Evolutionary conservation across 2,888 invertebrate species (phyloP), one percentile per base, ranked within the genome.

Genomic region (Listrodromus nycthemerus): DNA sequence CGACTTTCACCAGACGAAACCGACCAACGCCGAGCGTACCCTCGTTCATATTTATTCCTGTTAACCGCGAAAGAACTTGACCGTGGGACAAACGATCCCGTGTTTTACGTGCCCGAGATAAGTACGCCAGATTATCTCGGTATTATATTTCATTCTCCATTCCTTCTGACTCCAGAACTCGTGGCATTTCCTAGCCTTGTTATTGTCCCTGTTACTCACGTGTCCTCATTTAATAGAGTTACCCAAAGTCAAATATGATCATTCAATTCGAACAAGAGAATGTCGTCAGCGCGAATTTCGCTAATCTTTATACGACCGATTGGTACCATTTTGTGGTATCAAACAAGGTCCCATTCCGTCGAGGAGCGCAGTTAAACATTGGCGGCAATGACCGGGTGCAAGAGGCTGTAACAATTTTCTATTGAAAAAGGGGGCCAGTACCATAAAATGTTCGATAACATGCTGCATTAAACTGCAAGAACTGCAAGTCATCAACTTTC

Each of bases 11-110:
- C 83, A 45, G 30, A 52, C 69, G 58, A 48, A 77, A 74, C 65
- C 21, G 19, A 73, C 71, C 80, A 67, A 67, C 61, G 48, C 41
- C 50, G 27, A 58, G 65, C 73, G 67, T 37, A 61, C 30, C 30
- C 63, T 82, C 67, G 63, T 70, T 67, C 45, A 52, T n/a, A 71
- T 79, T 76, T 67, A 69, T 76, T 79, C 50, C 27, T 16, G 78
- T 63, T 71, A 83, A 80, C 83, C 83, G 73, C 83, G 73, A 83
- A 83, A 77, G 33, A 50, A 58, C 69, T 84, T 84, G 80, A 84
- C 84, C 84, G 70, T 81, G 80, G 74, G 80, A 83, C 70, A 58
- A 73, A 76, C n/a, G 63, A 55, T 61, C 16, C 50, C 24, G 48
- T 50, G 58, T 52, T 52, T 80, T 83, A 75, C 76, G 63, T 73